These are phyloP conservation scores for Venustoraphidia nigricollis DNA, from an alignment of 2,888 invertebrate genomes.

Conservation along the genomic window DNA sequence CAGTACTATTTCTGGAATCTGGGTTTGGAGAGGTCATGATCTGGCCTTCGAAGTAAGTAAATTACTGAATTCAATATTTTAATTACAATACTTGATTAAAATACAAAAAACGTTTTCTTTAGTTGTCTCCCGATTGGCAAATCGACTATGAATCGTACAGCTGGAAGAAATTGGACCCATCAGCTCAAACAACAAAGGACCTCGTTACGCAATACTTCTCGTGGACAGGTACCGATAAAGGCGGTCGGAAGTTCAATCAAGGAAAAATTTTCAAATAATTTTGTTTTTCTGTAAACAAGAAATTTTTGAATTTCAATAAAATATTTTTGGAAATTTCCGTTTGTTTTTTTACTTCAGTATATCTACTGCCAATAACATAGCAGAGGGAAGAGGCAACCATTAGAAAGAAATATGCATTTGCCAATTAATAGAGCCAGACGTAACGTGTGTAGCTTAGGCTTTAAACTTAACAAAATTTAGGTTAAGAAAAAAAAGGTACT, in stretches of 20 bases:
- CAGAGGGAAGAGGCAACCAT: too few species aligned
- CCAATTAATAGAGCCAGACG: too few species aligned
- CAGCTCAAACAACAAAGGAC: slow-evolving; percentile 64
- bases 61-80: background rate
- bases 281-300: background rate
- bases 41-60: slow-evolving; percentile 63
- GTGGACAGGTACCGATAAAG: slow-evolving; percentile 75
- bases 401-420: too few species aligned
- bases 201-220: slow-evolving; percentile 80
- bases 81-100: too few species aligned
- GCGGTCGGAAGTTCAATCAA: slow-evolving; percentile 89
- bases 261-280: slow-evolving; percentile 97
- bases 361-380: too few species aligned
- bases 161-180: slow-evolving; percentile 87
- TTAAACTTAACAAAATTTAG: too few species aligned
- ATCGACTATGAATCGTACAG: slow-evolving; percentile 92
- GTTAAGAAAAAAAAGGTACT: too few species aligned
- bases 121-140: slow-evolving; percentile 85
- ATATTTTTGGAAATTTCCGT: too few species aligned
- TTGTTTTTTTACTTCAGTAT: too few species aligned
- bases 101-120: slow-evolving; percentile 17
- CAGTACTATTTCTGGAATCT: slow-evolving; percentile 88
- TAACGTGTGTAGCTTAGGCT: too few species aligned
- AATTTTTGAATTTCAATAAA: too few species aligned
- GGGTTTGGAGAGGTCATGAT: slow-evolving; percentile 96